Conservation (phyloP, 2,113 vertebrate genomes). For the Bombycilla garrulus region DNA sequence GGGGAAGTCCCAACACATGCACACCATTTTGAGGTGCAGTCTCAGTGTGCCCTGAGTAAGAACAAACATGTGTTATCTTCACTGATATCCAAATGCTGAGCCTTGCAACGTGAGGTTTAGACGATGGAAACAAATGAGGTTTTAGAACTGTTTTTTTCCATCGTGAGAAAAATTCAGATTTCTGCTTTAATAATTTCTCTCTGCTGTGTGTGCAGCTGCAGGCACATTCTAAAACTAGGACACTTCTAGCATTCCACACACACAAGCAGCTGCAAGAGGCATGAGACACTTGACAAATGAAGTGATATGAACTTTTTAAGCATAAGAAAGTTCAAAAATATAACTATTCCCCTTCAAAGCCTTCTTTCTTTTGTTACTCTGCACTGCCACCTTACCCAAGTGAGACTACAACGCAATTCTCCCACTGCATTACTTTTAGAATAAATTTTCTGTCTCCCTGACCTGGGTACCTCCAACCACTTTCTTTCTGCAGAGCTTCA, state of each 20-base stretch:
- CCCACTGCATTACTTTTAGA: background rate
- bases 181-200: background rate
- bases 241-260: background rate
- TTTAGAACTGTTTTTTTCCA: background rate
- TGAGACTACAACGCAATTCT: background rate
- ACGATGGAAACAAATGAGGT: background rate
- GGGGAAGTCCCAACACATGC: fast-evolving
- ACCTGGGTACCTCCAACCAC: background rate
- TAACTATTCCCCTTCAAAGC: background rate
- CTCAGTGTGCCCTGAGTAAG: background rate
- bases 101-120: background rate
- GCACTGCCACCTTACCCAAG: background rate
- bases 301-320: background rate
- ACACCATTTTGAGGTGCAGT: background rate
- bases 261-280: background rate
- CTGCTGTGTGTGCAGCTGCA: background rate
- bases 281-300: background rate
- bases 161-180: background rate
- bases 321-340: background rate
- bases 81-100: background rate
- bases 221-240: background rate
- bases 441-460: background rate
- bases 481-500: background rate
- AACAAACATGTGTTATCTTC: background rate
- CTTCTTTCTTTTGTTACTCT: background rate